phyloP scores from a whole-genome alignment of 2,113 vertebrate genomes.

The Morone chrysops region DNA sequence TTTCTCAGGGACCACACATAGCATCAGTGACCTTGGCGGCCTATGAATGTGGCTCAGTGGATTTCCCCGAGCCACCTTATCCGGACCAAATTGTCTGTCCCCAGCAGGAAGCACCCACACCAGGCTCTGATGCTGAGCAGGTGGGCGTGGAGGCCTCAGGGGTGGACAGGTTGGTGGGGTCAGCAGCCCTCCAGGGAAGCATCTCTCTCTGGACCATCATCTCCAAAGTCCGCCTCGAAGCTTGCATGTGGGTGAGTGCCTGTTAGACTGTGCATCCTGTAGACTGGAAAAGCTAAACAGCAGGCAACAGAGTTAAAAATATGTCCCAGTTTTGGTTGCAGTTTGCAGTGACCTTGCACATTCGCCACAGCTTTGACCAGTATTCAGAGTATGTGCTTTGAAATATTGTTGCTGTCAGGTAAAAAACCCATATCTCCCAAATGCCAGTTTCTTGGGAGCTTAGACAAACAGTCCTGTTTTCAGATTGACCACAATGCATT shows the following conservation, averaged over 20 bases:
- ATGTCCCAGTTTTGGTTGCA: not conserved
- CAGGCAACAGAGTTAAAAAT: not conserved
- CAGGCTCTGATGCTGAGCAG: constrained; percentile 36
- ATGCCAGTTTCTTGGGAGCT: constrained; percentile 12
- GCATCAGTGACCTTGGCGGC: constrained; percentile 92
- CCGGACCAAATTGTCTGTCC: constrained; percentile 91
- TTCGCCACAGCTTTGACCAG: constrained; percentile 20
- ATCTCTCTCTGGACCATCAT: constrained; percentile 91
- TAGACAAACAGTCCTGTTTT: constrained; percentile 31
- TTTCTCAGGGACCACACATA: constrained; percentile 90
- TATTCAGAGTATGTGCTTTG: constrained; percentile 10
- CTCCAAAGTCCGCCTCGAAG: constrained; percentile 92
- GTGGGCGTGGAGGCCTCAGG: constrained; percentile 46
- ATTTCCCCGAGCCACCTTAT: constrained; percentile 92
- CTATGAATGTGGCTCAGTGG: constrained; percentile 90
- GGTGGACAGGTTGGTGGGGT: constrained; percentile 7
- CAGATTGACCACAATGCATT: constrained; percentile 9
- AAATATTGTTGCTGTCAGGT: constrained; percentile 33
- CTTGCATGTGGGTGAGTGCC: constrained; percentile 93
- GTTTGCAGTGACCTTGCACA: constrained; percentile 24
- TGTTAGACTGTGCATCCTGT: not conserved
- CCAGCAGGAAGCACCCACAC: constrained; percentile 72
- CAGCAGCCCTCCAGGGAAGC: constrained; percentile 69
- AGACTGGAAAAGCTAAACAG: not conserved
- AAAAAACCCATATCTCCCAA: constrained; percentile 30